Evolutionary conservation across 1,140 invertebrate species (phyloP), one percentile per base, ranked within the genome.

Genomic region (Trypoxylus dichotomus): DNA sequence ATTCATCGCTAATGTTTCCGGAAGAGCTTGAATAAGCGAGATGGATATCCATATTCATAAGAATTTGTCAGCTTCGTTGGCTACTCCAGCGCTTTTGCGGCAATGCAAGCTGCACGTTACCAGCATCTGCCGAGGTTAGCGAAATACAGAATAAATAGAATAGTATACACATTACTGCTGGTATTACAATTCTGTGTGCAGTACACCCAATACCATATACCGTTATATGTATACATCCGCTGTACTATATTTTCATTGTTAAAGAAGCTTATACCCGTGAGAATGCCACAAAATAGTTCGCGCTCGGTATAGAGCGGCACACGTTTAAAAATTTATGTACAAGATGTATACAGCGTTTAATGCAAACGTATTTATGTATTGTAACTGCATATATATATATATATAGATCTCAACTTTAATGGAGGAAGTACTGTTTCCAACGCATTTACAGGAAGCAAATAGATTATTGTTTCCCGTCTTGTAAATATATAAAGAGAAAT

Each of bases 1-100:
- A 68, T 68, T 68, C 60, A 68, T 68, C 21, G 24, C 60, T 68
- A 68, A 68, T 68, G 60, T 29, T 68, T 68, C 60, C 60, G 60
- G 60, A 68, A 68, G 60, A 68, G 27, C 19, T 68, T 29, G 60
- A 68, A 68, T 68, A 68, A 68, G 24, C 27, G 24, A 15, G 21
- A 25, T 27, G 60, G 21, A 25, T 68, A 68, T 68, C 24, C 60
- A 68, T 24, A 68, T 68, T 24, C 60, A 68, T 68, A 68, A 68
- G 24, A 27, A 68, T 68, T 68, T 68, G 60, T 29, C 21, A 68
- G 60, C 60, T 68, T 54, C 15, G 47, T 24, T 68, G 11, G 60
- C 60, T 2, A 1, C 24, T 15, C 3, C 15, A 24, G 7, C 19
- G 24, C 24, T 68, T 68, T 6, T 68, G 60, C 13, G 60, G 24